Conservation (phyloP, 1,140 invertebrate genomes). For the Bradysia coprophila region DNA sequence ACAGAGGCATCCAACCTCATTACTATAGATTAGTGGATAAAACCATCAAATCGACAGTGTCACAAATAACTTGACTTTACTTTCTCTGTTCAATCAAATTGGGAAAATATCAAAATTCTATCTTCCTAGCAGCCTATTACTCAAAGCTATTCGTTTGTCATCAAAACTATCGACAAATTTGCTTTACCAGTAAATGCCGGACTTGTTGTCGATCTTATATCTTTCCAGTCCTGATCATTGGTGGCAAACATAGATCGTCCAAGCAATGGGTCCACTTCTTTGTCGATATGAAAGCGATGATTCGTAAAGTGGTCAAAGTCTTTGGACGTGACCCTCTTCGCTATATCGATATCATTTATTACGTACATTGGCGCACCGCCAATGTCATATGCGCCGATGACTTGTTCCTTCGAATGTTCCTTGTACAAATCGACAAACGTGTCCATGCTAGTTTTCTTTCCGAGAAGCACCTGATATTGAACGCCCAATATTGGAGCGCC, state of each 20-base stretch:
- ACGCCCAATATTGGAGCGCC: slow-evolving; percentile 12
- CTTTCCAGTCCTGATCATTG: slow-evolving; percentile 32
- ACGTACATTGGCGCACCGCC: slow-evolving; percentile 26
- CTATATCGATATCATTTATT: slow-evolving; percentile 36
- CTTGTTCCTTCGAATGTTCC: slow-evolving; percentile 3
- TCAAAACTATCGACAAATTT: no score
- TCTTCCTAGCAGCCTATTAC: no score
- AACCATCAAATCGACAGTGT: no score
- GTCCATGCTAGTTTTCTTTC: slow-evolving; percentile 12
- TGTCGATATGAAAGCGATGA: slow-evolving; percentile 25
- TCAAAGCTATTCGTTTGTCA: no score
- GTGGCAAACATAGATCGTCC: slow-evolving; percentile 30
- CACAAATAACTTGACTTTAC: no score
- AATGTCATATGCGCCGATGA: slow-evolving; percentile 4
- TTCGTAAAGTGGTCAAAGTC: slow-evolving; percentile 44
- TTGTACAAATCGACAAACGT: slow-evolving; percentile 12
- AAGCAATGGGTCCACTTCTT: slow-evolving; percentile 29
- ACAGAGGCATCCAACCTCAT: no score
- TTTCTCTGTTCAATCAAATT: no score
- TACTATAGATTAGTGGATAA: no score
- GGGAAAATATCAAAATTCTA: no score
- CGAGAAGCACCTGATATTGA: slow-evolving; percentile 8
- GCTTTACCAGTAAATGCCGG: slow-evolving; percentile 35
- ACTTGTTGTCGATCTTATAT: slow-evolving; percentile 31
- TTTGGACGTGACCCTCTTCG: slow-evolving; percentile 37